These are phyloP conservation scores for Galerucella nymphaeae DNA, from an alignment of 2,888 invertebrate species.

Conservation along the genomic window DNA sequence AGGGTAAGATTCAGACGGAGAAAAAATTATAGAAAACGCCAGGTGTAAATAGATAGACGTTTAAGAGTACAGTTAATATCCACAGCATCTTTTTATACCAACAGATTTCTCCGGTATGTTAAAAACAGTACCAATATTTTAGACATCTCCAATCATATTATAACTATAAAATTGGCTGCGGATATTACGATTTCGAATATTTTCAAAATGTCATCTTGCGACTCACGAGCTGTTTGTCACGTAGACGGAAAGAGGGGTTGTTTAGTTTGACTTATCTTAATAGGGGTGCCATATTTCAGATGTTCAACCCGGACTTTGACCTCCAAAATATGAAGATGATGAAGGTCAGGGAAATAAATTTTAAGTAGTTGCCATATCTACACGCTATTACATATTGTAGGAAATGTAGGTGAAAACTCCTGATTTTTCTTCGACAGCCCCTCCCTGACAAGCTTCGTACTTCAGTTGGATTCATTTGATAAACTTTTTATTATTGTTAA, in stretches of 20 bases:
- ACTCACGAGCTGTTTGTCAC: conserved; percentile 4
- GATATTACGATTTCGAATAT: not conserved
- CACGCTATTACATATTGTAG: not conserved
- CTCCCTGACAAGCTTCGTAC: not conserved
- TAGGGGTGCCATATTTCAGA: conserved; percentile 1
- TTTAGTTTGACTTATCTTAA: conserved; percentile 10
- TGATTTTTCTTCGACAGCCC: not conserved
- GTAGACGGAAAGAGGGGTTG: conserved; percentile 5
- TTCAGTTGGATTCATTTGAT: too few species aligned
- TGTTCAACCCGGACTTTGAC: not conserved
- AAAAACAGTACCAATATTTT: not conserved
- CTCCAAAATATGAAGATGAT: not conserved
- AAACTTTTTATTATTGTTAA: too few species aligned
- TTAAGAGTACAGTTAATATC: not conserved
- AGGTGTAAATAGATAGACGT: not conserved
- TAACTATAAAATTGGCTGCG: not conserved
- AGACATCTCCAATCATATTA: not conserved
- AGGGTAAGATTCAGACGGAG: not conserved
- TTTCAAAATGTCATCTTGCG: not conserved
- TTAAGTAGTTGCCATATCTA: not conserved
- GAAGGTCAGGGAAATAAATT: not conserved
- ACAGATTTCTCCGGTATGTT: not conserved
- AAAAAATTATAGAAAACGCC: not conserved
- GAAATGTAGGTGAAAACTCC: not conserved
- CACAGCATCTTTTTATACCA: too few species aligned